Conservation (phyloP, 2,888 invertebrate species). For the Calliopum simillimum region DNA sequence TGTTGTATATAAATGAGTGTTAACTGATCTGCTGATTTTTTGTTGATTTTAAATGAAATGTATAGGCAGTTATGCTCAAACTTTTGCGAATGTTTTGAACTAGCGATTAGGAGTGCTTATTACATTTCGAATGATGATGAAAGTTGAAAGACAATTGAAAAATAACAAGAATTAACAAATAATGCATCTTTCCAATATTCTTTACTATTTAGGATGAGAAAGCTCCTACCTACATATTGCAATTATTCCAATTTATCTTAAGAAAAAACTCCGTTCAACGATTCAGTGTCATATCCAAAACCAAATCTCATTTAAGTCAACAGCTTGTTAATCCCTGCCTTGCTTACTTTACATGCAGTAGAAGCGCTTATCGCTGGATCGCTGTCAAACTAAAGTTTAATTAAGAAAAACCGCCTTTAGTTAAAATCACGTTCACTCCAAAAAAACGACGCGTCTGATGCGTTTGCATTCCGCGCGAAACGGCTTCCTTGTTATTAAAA, state of each 20-base stretch:
- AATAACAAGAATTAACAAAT: too few relatives aligned
- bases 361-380: not conserved
- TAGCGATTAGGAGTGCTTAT: too few relatives aligned
- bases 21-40: too few relatives aligned
- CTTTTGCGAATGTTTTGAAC: too few relatives aligned
- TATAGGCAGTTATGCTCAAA: too few relatives aligned
- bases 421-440: constrained; percentile 19
- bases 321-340: not conserved
- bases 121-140: too few relatives aligned
- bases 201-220: too few relatives aligned
- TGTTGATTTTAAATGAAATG: too few relatives aligned
- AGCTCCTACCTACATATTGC: not conserved
- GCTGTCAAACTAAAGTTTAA: constrained; percentile 8
- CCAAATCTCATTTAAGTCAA: not conserved
- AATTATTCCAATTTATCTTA: not conserved
- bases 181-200: too few relatives aligned
- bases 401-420: constrained; percentile 29
- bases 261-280: not conserved
- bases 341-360: not conserved
- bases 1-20: not conserved
- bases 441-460: not conserved
- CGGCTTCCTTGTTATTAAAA: not conserved
- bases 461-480: too few relatives aligned
- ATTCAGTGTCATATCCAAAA: not conserved
- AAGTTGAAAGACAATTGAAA: too few relatives aligned